Evolutionary conservation across 2,797 vertebrate species (phyloP), one percentile per base, ranked within the genome.

Genomic region (Clarias platycephalus): DNA sequence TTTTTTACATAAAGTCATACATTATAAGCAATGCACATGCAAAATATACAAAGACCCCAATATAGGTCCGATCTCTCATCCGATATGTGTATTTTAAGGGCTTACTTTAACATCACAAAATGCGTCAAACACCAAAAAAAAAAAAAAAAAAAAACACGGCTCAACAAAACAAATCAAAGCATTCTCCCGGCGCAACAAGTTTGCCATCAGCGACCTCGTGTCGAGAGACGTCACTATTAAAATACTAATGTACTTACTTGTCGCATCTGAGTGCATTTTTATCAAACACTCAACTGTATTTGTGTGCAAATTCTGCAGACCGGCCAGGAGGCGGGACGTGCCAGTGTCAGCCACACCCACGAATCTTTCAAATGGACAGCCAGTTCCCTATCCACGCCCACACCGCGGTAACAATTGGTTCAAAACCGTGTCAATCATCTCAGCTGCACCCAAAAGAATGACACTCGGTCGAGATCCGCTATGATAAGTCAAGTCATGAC

Each of bases 231-330:
- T 13, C 31, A 81, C 78, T 72, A 37, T 91, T 91, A 90, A 92
- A 40, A 86, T 80, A 86, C 87, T 84, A 88, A 86, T 91, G 84
- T 95, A 99, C 98, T 98, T 97, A 99, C 98, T 98, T 97, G 97
- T 97, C 96, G 97, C 96, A 98, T 99, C 97, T 96, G 97, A 98
- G 97, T 98, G 97, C 97, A 99, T 99, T 98, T 99, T 99, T 95
- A 97, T 95, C 94, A 96, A 95, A 96, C 97, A 96, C 95, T 95
- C 93, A 94, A 95, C 96, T 95, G 95, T 93, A 93, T 94, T 93
- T 93, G 94, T 93, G 94, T 93, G 87, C 40, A 40, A 95, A 93
- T 93, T 44, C 94, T 92, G 93, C 94, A 94, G 93, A 95, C 95
- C 95, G 95, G 95, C 94, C 94, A 95, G 92, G 92, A 90, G 95